These are phyloP conservation scores for Mormoops blainvillei DNA, from an alignment of 2,113 vertebrate species.

Conservation along the genomic window DNA sequence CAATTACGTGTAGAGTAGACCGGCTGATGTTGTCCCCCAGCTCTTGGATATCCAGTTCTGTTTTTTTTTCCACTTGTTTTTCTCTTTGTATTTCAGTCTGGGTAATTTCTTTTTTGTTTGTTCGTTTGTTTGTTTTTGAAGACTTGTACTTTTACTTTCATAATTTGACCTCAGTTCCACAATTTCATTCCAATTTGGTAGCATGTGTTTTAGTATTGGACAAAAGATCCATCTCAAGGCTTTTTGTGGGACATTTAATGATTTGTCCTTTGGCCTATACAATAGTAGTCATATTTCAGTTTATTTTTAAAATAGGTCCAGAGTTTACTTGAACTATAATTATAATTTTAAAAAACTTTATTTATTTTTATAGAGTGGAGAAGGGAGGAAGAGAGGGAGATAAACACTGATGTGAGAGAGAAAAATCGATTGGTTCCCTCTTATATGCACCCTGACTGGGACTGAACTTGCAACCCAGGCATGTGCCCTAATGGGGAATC, in stretches of 20 bases:
- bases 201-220: background rate
- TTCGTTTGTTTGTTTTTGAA: background rate
- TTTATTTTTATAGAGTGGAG: no score
- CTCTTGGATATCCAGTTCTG: background rate
- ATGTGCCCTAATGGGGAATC: no score
- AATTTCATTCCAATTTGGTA: background rate
- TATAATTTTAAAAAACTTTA: background rate
- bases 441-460: no score
- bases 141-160: background rate
- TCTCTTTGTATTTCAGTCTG: background rate
- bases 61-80: background rate
- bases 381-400: no score
- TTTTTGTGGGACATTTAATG: background rate
- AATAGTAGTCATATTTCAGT: background rate
- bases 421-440: no score
- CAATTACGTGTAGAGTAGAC: background rate
- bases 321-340: background rate
- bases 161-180: background rate
- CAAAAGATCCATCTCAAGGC: background rate
- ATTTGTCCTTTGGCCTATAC: background rate
- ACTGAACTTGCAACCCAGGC: no score
- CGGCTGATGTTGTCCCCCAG: background rate
- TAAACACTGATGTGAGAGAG: no score
- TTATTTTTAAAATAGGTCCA: background rate
- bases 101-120: background rate